These are phyloP conservation scores for Hemiscyllium ocellatum DNA, from an alignment of 2,113 vertebrate species.

Conservation along the genomic window DNA sequence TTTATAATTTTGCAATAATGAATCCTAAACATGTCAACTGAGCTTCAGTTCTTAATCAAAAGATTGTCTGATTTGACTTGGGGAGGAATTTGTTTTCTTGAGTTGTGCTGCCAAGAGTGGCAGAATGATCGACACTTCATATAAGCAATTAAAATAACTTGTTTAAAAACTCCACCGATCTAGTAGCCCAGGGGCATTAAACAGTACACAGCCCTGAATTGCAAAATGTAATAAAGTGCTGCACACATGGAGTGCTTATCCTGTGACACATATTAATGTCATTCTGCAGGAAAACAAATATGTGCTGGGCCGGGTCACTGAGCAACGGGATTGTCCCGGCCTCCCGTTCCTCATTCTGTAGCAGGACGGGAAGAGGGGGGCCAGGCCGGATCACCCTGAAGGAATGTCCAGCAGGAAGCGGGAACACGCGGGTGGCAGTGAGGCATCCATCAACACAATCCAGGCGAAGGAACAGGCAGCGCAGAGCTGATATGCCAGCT, in stretches of 20 bases:
- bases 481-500: not conserved
- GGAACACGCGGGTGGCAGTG: not conserved
- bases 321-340: not conserved
- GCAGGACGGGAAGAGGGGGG: not conserved
- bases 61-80: conserved; percentile 63
- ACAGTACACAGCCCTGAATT: conserved; percentile 56
- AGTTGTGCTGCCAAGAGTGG: conserved; percentile 49
- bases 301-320: conserved; percentile 42
- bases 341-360: too few relatives aligned
- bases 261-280: conserved; percentile 69
- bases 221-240: conserved; percentile 56
- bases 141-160: conserved; percentile 79
- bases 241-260: not conserved
- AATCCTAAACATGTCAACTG: conserved; percentile 67
- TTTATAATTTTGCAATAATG: conserved; percentile 59
- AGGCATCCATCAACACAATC: not conserved
- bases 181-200: conserved; percentile 60
- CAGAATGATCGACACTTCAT: conserved; percentile 72
- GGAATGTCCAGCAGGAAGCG: not conserved
- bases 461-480: not conserved
- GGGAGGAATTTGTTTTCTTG: conserved; percentile 58
- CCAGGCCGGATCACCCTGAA: not conserved
- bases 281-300: conserved; percentile 83
- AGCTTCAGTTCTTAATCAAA: conserved; percentile 68
- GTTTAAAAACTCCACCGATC: conserved; percentile 76